Percentiles rank a stretch among this genome's conserved stretches.
These are phyloP conservation scores for Phoenicopterus ruber DNA, from an alignment of 2,113 vertebrate genomes.

Conservation along the genomic window DNA sequence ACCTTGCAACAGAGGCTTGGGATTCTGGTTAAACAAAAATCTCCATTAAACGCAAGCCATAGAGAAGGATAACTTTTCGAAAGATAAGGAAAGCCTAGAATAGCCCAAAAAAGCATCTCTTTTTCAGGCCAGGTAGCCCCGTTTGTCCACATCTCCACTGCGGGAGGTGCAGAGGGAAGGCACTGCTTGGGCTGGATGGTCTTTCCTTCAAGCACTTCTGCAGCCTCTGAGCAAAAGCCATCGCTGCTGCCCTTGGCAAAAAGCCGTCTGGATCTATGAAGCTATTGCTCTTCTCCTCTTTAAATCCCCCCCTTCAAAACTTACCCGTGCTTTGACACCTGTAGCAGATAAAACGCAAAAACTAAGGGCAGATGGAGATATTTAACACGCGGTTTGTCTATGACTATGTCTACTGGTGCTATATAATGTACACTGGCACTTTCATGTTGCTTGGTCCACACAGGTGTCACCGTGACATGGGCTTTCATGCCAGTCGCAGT, in stretches of 20 bases:
- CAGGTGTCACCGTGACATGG: neutral
- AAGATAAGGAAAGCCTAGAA: neutral
- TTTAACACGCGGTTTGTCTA: neutral
- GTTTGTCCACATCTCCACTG: neutral
- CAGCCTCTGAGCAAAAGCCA: neutral
- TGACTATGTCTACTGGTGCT: no score
- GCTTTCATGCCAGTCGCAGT: accelerated
- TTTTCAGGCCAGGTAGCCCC: neutral
- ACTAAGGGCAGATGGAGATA: neutral
- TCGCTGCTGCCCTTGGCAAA: neutral
- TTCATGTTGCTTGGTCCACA: neutral
- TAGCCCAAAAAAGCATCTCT: neutral
- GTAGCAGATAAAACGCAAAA: neutral
- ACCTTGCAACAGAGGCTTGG: neutral
- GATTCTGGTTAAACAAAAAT: neutral
- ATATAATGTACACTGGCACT: neutral
- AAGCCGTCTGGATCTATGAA: neutral
- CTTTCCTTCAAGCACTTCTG: neutral
- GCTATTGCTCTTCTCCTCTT: neutral
- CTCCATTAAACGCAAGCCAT: neutral
- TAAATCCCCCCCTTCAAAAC: neutral
- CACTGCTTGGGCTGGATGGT: neutral
- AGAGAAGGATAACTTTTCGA: neutral
- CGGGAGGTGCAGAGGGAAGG: neutral
- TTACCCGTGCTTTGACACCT: neutral